Percentiles rank a stretch among this genome's conserved stretches.
phyloP scores from a whole-genome alignment of 1,140 invertebrate genomes.

The Diplogasteroides magnus region DNA sequence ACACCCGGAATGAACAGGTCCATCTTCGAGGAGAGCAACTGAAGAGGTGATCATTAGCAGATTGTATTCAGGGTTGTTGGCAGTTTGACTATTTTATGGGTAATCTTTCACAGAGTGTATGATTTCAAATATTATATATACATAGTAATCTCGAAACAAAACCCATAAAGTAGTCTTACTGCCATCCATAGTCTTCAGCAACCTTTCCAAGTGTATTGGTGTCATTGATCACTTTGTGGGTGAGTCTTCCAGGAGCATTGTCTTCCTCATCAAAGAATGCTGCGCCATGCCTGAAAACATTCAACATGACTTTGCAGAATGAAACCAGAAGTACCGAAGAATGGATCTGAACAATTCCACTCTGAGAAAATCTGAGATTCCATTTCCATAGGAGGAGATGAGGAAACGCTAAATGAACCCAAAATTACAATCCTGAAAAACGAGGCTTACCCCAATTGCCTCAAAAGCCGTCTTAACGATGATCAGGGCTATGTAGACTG shows the following conservation, averaged over 20 bases:
- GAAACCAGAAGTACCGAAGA: neutral
- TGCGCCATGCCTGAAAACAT: conserved; percentile 47
- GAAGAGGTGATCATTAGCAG: too few species aligned
- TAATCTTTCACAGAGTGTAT: too few species aligned
- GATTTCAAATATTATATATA: too few species aligned
- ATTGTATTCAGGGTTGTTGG: too few species aligned
- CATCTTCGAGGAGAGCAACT: conserved; percentile 46
- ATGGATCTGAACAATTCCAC: conserved; percentile 43
- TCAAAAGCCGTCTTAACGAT: conserved; percentile 49
- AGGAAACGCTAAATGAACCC: conserved; percentile 38
- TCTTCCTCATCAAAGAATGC: conserved; percentile 53
- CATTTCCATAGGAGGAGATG: conserved; percentile 49
- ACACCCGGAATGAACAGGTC: conserved; percentile 47
- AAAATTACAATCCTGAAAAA: too few species aligned
- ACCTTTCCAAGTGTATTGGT: conserved; percentile 48
- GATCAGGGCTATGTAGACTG: conserved; percentile 42
- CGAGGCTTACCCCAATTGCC: conserved; percentile 40
- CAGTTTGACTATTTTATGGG: too few species aligned
- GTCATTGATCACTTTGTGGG: conserved; percentile 48
- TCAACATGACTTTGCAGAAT: neutral
- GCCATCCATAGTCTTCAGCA: too few species aligned
- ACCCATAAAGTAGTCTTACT: too few species aligned
- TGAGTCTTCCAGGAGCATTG: conserved; percentile 45
- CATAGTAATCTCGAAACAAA: too few species aligned
- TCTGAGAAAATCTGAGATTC: conserved; percentile 44